These are phyloP conservation scores for Chymomyza amoena DNA, from an alignment of 2,888 invertebrate species.

Conservation along the genomic window DNA sequence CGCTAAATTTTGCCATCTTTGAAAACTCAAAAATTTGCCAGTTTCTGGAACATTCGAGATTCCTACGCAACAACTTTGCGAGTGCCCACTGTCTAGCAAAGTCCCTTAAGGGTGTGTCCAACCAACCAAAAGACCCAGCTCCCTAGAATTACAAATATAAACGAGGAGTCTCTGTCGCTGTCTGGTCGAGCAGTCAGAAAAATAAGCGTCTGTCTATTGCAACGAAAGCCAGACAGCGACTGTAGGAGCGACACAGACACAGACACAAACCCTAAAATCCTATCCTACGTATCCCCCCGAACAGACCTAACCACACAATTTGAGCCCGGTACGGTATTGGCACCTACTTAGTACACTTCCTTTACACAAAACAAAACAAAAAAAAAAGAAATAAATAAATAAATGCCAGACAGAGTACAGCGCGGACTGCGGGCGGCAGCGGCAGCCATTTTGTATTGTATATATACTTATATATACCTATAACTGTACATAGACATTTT, in stretches of 20 bases:
- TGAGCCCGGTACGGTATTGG: conserved; percentile 15
- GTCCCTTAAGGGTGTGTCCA: conserved; percentile 5
- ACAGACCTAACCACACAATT: not conserved
- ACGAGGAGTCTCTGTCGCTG: conserved; percentile 80
- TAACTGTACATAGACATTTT: not conserved
- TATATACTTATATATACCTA: not conserved
- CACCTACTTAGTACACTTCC: conserved; percentile 61
- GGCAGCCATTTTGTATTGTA: conserved; percentile 28
- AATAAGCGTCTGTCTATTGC: conserved; percentile 53
- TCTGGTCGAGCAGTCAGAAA: conserved; percentile 69
- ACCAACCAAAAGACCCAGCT: conserved; percentile 20
- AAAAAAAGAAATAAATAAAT: conserved; percentile 15
- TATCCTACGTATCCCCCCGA: not conserved
- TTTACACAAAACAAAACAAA: conserved; percentile 40
- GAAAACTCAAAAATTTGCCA: no score
- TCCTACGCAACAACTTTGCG: no score
- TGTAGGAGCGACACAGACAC: not conserved
- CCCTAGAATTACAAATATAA: conserved; percentile 79
- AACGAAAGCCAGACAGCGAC: conserved; percentile 38
- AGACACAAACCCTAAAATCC: not conserved
- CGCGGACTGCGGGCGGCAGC: conserved; percentile 25
- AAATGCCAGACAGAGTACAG: conserved; percentile 51
- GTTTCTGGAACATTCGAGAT: not conserved
- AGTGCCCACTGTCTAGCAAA: not conserved
- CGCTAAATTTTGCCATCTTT: no score